Evolutionary conservation across 2,888 invertebrate species (phyloP).

Genomic region (Beris morrisii): DNA sequence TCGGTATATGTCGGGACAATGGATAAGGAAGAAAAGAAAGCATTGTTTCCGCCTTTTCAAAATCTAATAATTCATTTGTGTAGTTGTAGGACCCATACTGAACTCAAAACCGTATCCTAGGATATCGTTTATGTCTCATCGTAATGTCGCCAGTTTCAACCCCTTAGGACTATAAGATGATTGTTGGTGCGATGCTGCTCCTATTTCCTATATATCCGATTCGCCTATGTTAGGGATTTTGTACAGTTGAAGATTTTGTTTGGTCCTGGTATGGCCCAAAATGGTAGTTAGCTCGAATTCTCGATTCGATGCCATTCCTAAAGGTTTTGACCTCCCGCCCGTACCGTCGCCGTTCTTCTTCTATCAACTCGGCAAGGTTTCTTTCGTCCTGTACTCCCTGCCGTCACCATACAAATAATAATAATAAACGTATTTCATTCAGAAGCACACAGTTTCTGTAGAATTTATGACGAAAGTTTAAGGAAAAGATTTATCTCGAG

Average conservation of each 20-base stretch:
- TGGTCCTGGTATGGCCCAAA: no score
- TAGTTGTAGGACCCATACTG: conserved; percentile 6
- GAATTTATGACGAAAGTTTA: conserved; percentile 42
- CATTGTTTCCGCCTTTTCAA: conserved; percentile 31
- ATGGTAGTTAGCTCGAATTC: background rate
- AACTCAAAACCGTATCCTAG: conserved; percentile 7
- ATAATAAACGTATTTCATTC: conserved; percentile 41
- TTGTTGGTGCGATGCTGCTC: conserved; percentile 14
- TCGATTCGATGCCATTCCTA: background rate
- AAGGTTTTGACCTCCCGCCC: background rate
- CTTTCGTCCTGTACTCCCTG: conserved; percentile 3
- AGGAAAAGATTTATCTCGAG: conserved; percentile 41
- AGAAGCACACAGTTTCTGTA: conserved; percentile 38
- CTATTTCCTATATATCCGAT: no score
- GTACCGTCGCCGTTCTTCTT: background rate
- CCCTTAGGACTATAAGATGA: conserved; percentile 23
- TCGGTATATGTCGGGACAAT: background rate
- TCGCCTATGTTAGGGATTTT: no score
- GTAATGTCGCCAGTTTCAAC: conserved; percentile 31
- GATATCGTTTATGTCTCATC: conserved; percentile 19
- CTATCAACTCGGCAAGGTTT: background rate
- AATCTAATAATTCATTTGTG: conserved; percentile 26
- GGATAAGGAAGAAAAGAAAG: background rate
- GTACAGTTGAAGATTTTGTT: no score
- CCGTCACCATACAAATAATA: conserved; percentile 38